These are phyloP conservation scores for Bombyx mori DNA, from an alignment of 1,140 invertebrate genomes.

Conservation along the genomic window ASM3026992v2 NC_085122.1:3609501-3610000, in stretches of 20 bases:
- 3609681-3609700: too few species aligned
- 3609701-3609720: too few species aligned
- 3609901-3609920: conserved; percentile 24
- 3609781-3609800: not conserved
- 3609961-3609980: conserved; percentile 30
- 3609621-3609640: too few species aligned
- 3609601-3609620: too few species aligned
- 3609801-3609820: not conserved
- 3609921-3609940: conserved; percentile 33
- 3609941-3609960: conserved; percentile 34
- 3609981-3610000: conserved; percentile 26
- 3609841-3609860: conserved; percentile 24
- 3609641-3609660: too few species aligned
- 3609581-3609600: not conserved
- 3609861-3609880: conserved; percentile 55
- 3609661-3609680: too few species aligned
- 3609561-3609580: not conserved
- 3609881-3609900: conserved; percentile 30
- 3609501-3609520: not conserved
- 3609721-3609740: too few species aligned
- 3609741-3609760: too few species aligned
- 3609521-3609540: not conserved
- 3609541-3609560: not conserved
- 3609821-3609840: not conserved
- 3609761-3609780: too few species aligned